These are phyloP conservation scores for Buphagus erythrorhynchus DNA, from an alignment of 2,797 vertebrate species.

Conservation along the genomic window DNA sequence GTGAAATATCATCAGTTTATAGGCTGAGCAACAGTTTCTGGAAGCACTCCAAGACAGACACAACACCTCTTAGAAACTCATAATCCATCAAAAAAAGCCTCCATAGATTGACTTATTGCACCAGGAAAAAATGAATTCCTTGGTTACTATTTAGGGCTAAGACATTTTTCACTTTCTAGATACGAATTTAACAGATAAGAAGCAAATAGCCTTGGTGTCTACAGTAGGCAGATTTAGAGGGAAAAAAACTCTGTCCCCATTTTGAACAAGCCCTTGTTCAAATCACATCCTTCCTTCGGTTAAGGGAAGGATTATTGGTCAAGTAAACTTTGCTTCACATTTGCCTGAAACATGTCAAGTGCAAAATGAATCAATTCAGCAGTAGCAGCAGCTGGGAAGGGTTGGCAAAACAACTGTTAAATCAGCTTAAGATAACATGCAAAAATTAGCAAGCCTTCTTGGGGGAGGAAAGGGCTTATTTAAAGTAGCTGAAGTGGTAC, in stretches of 20 bases:
- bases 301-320: neutral
- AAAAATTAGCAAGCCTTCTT: slow-evolving; percentile 29
- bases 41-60: slow-evolving; percentile 8
- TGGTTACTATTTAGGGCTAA: neutral
- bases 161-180: neutral
- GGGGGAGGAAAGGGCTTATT: neutral
- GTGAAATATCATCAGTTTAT: slow-evolving; percentile 34
- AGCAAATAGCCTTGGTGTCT: neutral
- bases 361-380: slow-evolving; percentile 22
- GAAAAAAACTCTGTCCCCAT: neutral
- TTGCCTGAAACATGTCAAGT: neutral
- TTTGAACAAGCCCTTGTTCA: neutral
- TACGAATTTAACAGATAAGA: neutral
- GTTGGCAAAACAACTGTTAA: neutral
- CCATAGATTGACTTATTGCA: neutral
- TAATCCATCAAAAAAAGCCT: neutral
- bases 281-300: neutral
- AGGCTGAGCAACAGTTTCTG: slow-evolving; percentile 1
- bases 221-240: neutral
- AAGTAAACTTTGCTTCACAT: slow-evolving; percentile 34
- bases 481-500: neutral
- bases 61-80: neutral
- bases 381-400: neutral
- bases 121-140: neutral
- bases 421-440: slow-evolving; percentile 7